A percentile compares a stretch with the other conserved stretches of the same genome.
Conservation (phyloP, 1,140 invertebrate species). For the Lucilia sericata region DNA sequence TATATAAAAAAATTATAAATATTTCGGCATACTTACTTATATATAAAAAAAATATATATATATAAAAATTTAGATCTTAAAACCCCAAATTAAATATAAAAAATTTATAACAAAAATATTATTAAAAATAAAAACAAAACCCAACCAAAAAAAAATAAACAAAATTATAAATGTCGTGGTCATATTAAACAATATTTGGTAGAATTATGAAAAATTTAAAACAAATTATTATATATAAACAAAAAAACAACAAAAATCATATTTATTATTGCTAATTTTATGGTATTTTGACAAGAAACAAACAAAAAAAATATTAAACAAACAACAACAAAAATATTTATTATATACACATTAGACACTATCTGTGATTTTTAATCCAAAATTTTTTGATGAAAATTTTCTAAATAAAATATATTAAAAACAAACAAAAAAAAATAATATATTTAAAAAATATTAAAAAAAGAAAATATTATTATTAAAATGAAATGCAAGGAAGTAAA, state of each 20-base stretch:
- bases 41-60: too few species aligned
- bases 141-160: not conserved
- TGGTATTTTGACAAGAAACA: constrained; percentile 62
- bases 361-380: constrained; percentile 69
- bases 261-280: constrained; percentile 45
- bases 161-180: constrained; percentile 26
- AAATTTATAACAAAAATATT: constrained; percentile 32
- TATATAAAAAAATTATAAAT: too few species aligned
- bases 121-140: not conserved
- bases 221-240: constrained; percentile 65
- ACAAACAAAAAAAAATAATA: constrained; percentile 40
- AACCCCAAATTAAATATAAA: too few species aligned
- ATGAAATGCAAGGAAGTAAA: constrained; percentile 29
- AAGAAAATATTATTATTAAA: constrained; percentile 30
- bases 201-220: constrained; percentile 52
- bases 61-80: too few species aligned
- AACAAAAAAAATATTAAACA: constrained; percentile 44
- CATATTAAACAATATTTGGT: constrained; percentile 39
- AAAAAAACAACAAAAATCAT: constrained; percentile 38
- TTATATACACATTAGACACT: constrained; percentile 67
- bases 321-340: constrained; percentile 50
- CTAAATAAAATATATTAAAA: constrained; percentile 37
- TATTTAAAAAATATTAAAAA: constrained; percentile 25
- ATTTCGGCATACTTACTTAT: too few species aligned
- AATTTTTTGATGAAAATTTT: constrained; percentile 68